Conservation (phyloP, 1,140 invertebrate species). For the Drosophila lacteicornis region DNA sequence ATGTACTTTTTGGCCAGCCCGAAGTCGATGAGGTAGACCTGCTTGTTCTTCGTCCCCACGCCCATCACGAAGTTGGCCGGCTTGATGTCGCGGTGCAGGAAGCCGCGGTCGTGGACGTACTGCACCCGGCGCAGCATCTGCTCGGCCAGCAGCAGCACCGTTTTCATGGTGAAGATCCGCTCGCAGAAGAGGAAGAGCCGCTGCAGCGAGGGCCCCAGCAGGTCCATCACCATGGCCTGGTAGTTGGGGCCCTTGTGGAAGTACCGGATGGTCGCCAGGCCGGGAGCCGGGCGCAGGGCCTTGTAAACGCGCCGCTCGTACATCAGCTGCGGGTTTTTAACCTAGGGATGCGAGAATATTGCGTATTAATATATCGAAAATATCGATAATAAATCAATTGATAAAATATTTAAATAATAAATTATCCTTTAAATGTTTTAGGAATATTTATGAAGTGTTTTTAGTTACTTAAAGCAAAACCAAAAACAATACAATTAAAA, state of each 20-base stretch:
- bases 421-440: too few species aligned
- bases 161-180: slow-evolving; percentile 97
- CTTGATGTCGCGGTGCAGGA: slow-evolving; percentile 97
- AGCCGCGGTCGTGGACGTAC: slow-evolving; percentile 96
- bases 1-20: slow-evolving; percentile 97
- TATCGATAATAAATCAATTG: too few species aligned
- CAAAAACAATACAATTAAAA: too few species aligned
- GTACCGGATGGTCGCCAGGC: slow-evolving; percentile 96
- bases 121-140: slow-evolving; percentile 96
- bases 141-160: slow-evolving; percentile 97
- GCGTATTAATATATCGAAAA: too few species aligned
- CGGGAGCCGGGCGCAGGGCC: slow-evolving; percentile 95
- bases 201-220: slow-evolving; percentile 97
- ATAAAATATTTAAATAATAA: too few species aligned
- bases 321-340: slow-evolving; percentile 92
- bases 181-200: slow-evolving; percentile 98
- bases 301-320: slow-evolving; percentile 97
- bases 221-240: slow-evolving; percentile 98
- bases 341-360: background rate
- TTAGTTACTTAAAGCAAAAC: too few species aligned
- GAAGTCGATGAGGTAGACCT: slow-evolving; percentile 97
- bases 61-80: slow-evolving; percentile 99
- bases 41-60: slow-evolving; percentile 96
- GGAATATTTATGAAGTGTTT: too few species aligned
- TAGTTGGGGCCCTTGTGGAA: slow-evolving; percentile 95